A percentile compares a stretch with the other conserved stretches of the same genome.
These are phyloP conservation scores for Forbesichthys papilliferus DNA, from an alignment of 2,113 vertebrate species.

Conservation along the genomic window DNA sequence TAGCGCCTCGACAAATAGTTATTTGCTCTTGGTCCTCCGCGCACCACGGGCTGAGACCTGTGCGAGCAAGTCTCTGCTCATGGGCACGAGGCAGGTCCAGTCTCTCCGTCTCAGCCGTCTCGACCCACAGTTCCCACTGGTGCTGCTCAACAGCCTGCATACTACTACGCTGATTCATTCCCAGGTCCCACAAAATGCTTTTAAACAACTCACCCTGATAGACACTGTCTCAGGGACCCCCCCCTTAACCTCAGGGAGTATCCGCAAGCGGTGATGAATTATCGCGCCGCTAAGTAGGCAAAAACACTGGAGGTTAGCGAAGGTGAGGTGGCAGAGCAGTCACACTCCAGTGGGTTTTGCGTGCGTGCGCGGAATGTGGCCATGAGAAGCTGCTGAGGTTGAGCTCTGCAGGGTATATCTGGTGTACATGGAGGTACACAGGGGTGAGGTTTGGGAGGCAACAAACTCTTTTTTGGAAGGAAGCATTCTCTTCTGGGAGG, in stretches of 20 bases:
- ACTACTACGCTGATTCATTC: no score
- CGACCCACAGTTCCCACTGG: no score
- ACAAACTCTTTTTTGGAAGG: not conserved
- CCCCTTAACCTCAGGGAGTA: constrained; percentile 9
- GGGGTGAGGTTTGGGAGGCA: not conserved
- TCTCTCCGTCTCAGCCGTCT: no score
- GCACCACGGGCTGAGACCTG: no score
- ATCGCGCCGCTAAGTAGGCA: constrained; percentile 13
- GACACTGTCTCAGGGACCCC: not conserved
- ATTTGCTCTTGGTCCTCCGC: no score
- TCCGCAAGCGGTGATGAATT: constrained; percentile 4
- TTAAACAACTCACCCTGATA: constrained; percentile 4
- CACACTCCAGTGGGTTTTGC: constrained; percentile 6
- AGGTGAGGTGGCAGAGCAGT: constrained; percentile 21
- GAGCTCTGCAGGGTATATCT: not conserved
- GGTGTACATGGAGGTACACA: not conserved
- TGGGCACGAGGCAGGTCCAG: no score
- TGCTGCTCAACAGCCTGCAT: no score
- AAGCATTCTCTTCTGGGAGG: not conserved
- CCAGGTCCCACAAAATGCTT: not conserved
- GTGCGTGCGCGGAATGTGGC: not conserved
- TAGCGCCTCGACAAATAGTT: no score
- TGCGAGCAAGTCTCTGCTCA: no score
- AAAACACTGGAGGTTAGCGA: constrained; percentile 31
- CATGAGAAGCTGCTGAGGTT: not conserved